Evolutionary conservation across 1,140 invertebrate genomes (phyloP).

Genomic region (Ips typographus): DNA sequence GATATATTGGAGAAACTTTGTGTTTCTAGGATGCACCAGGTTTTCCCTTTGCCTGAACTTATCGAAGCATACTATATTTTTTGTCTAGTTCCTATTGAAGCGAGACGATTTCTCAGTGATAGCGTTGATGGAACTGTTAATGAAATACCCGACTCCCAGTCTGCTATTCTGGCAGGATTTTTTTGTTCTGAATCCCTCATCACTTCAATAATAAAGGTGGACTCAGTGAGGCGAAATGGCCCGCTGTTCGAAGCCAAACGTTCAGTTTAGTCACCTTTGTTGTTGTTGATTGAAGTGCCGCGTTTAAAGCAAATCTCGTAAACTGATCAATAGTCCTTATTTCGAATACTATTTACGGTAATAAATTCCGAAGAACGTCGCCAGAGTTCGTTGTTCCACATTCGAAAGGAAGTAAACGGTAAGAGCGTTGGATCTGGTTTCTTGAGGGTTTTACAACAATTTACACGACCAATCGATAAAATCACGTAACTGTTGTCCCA

Average conservation of each 20-base stretch:
- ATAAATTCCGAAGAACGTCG: constrained; percentile 8
- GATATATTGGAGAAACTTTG: no score
- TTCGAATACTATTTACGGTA: constrained; percentile 1
- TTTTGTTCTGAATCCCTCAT: background rate
- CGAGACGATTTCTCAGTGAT: constrained; percentile 10
- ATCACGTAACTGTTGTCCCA: constrained; percentile 31
- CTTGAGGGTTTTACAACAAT: constrained; percentile 18
- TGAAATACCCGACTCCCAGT: constrained; percentile 8
- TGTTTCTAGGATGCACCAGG: background rate
- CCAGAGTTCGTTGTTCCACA: constrained; percentile 18
- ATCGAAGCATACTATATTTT: background rate
- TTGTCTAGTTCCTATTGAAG: constrained; percentile 8
- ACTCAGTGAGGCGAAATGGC: constrained; percentile 3
- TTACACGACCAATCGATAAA: constrained; percentile 22
- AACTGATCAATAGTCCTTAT: background rate
- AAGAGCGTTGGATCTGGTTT: constrained; percentile 16
- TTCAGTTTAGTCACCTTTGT: background rate
- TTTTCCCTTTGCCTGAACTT: constrained; percentile 10
- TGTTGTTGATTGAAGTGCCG: background rate
- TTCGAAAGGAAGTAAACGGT: constrained; percentile 20
- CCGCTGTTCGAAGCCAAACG: constrained; percentile 1
- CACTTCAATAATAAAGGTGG: constrained; percentile 1
- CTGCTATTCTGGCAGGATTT: background rate
- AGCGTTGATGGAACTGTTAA: constrained; percentile 8
- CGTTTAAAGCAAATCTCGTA: background rate